Conservation (phyloP, 1,140 invertebrate species). For the Drosophila punjabiensis region DNA sequence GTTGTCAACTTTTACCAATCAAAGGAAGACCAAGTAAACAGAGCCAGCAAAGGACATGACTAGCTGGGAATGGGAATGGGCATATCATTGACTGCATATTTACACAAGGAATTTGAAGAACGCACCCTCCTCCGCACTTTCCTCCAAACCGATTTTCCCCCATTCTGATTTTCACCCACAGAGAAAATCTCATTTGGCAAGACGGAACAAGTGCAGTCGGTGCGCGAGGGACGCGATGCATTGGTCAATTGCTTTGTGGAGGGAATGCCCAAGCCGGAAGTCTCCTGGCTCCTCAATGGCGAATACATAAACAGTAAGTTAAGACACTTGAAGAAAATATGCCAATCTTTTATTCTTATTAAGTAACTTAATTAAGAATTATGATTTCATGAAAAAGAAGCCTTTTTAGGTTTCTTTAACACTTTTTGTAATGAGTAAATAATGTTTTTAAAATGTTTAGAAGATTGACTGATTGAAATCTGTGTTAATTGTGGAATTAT, state of each 20-base stretch:
- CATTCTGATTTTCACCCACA: conserved; percentile 52
- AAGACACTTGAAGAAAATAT: neutral
- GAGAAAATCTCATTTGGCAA: conserved; percentile 86
- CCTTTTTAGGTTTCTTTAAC: neutral
- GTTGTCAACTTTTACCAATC: conserved; percentile 46
- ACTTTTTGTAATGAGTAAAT: neutral
- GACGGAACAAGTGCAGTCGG: conserved; percentile 85
- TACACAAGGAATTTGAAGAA: conserved; percentile 51
- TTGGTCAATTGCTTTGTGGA: conserved; percentile 86
- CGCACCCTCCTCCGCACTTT: conserved; percentile 6
- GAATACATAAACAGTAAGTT: conserved; percentile 83
- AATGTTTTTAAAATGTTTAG: accelerated
- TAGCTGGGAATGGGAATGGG: conserved; percentile 6
- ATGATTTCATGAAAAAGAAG: too few relatives aligned
- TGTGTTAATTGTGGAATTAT: neutral
- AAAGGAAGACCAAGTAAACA: conserved; percentile 49
- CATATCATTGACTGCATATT: conserved; percentile 50
- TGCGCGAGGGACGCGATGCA: conserved; percentile 85
- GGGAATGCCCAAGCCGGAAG: conserved; percentile 86
- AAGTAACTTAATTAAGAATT: too few relatives aligned
- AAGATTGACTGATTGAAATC: neutral
- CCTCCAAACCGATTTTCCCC: conserved; percentile 5
- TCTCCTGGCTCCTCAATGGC: conserved; percentile 85
- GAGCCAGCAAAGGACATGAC: conserved; percentile 19
- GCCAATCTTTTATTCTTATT: accelerated